Conservation (phyloP, 1,140 invertebrate species). For the Carcinoscorpius rotundicauda region DNA sequence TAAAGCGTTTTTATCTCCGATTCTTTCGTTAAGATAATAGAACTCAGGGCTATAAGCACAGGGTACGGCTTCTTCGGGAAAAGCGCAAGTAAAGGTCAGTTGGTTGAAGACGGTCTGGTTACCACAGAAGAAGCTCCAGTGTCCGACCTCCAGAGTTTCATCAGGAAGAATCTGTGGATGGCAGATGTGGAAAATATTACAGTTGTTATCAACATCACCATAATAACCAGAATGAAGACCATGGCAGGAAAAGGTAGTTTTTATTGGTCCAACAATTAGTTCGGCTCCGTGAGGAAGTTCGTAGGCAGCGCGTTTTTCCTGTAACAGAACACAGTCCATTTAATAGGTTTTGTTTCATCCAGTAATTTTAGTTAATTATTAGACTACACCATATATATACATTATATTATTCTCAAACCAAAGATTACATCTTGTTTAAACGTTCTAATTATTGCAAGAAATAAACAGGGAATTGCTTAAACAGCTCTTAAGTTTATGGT, state of each 20-base stretch:
- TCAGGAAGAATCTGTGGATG: slow-evolving; percentile 36
- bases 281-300: slow-evolving; percentile 25
- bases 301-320: slow-evolving; percentile 17
- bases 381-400: no score
- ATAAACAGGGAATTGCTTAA: no score
- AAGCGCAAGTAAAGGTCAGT: slow-evolving; percentile 39
- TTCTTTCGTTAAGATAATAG: slow-evolving; percentile 23
- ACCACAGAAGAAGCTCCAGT: slow-evolving; percentile 75
- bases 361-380: no score
- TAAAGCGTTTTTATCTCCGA: slow-evolving; percentile 20
- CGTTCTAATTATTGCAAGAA: no score
- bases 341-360: no score
- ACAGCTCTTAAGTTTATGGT: no score
- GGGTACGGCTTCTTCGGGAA: slow-evolving; percentile 27
- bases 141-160: slow-evolving; percentile 27
- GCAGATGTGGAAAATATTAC: slow-evolving; percentile 33
- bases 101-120: slow-evolving; percentile 76
- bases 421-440: no score
- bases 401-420: no score
- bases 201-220: slow-evolving; percentile 33
- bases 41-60: slow-evolving; percentile 28
- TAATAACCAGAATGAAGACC: slow-evolving; percentile 29
- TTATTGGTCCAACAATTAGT: slow-evolving; percentile 20
- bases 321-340: not conserved
- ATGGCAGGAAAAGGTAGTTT: slow-evolving; percentile 27